phyloP scores from a whole-genome alignment of 2,113 vertebrate genomes.

The Lanius ludovicianus region DNA sequence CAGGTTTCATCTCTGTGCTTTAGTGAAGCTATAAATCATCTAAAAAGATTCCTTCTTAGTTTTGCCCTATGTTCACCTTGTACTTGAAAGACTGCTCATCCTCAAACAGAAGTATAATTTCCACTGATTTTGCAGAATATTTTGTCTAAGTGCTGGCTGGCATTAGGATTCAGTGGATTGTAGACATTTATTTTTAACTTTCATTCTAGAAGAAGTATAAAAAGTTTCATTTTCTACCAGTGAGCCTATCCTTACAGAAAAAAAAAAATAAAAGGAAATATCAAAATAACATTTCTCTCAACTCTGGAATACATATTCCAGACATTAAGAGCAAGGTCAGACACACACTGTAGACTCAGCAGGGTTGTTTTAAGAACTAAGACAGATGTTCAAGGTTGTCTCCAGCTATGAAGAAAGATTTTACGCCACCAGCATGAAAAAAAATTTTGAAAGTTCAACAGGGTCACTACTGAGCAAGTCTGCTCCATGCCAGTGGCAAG shows the following conservation, averaged over 20 bases:
- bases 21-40: not conserved
- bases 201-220: not conserved
- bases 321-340: not conserved
- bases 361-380: slow-evolving; percentile 11
- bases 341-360: not conserved
- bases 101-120: not conserved
- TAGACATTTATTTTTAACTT: not conserved
- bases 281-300: not conserved
- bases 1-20: not conserved
- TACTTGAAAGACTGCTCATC: not conserved
- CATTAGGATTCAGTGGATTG: not conserved
- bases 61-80: not conserved
- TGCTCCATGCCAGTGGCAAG: not conserved
- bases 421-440: not conserved
- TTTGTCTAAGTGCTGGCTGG: not conserved
- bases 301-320: not conserved
- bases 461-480: not conserved
- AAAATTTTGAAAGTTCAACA: not conserved
- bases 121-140: not conserved
- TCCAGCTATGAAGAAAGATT: slow-evolving; percentile 22
- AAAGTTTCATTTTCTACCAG: not conserved
- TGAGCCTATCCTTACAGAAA: not conserved
- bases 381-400: slow-evolving; percentile 15
- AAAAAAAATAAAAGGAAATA: not conserved
- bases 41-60: not conserved